A percentile compares a stretch with the other conserved stretches of the same genome.
phyloP scores from a whole-genome alignment of 2,113 vertebrate species.

The Crotalus viridis region DNA sequence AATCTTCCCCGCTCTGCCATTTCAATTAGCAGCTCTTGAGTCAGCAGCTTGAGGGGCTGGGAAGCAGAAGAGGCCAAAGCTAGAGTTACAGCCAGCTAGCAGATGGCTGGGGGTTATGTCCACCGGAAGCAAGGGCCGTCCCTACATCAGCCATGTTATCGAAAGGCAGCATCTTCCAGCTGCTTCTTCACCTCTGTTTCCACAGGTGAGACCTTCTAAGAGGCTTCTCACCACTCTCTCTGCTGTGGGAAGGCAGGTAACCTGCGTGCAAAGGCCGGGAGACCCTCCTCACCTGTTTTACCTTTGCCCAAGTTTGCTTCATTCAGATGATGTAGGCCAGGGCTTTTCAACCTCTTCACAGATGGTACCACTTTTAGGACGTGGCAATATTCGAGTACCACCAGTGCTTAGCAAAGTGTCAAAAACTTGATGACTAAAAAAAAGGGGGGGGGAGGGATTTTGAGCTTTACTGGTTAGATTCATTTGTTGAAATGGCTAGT shows the following conservation, averaged over 20 bases:
- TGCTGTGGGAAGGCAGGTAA: background rate
- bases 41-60: conserved; percentile 12
- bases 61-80: background rate
- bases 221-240: background rate
- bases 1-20: conserved; percentile 15
- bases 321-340: background rate
- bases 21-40: conserved; percentile 38
- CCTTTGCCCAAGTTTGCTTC: background rate
- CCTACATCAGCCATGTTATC: background rate
- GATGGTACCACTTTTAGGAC: too few relatives aligned
- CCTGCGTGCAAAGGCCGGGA: background rate
- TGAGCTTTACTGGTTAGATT: too few relatives aligned
- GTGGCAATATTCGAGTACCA: too few relatives aligned
- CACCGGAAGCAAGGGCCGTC: background rate
- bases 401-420: too few relatives aligned
- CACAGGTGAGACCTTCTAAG: background rate
- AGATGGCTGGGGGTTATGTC: background rate
- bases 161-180: background rate
- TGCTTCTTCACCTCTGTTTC: background rate
- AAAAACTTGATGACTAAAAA: too few relatives aligned
- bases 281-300: background rate
- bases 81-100: conserved; percentile 31
- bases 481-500: too few relatives aligned
- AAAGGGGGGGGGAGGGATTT: too few relatives aligned
- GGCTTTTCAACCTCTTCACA: too few relatives aligned